Base-by-base conservation (phyloP, 2,888 invertebrate genomes). In the Leptopilina myrica region DNA sequence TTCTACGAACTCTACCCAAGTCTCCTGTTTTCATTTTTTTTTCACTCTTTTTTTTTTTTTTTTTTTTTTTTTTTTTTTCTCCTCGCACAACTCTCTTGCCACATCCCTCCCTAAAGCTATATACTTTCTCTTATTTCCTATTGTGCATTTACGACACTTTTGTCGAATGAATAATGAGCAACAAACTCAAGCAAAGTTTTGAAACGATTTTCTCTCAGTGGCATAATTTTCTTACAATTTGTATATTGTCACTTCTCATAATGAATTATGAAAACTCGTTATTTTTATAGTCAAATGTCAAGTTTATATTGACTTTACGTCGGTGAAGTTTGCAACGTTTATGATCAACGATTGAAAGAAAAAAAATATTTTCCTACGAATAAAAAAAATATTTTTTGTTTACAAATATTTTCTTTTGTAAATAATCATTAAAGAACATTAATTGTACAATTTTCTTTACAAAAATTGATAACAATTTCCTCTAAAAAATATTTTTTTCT, bases 91-190 rank as follows among this genome's bases (percentile, higher is more conserved):
- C 6, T 1, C 43, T 43, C 43, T 43, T 43, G 7, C 43, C 43
- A 43, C 5, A 33, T n/a, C 43, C 43, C 15, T 8, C 66, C 43
- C 8, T 7, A 69, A 53, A 53, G 69, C 69, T 33, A 69, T 33
- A 69, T 20, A 20, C 53, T 67, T 62, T 67, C 66, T 67, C 66
- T 67, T 46, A 69, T 69, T 69, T 69, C 26, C 69, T 69, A 20
- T 69, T 69, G 69, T 53, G 69, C 69, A 53, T 69, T 62, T 69
- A 69, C 69, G 1, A 69, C 69, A 26, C 69, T 69, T 69, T 69
- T 49, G 69, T 26, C 53, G 46, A 69, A 69, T 69, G 69, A 69
- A 69, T 53, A 69, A 69, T 69, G 69, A 69, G 69, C 49, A 69
- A 69, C 15, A 12, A 69, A 69, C 20, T 26, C 53, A 11, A 69